A percentile compares a stretch with the other conserved stretches of the same genome.
Conservation (phyloP, 2,797 vertebrate genomes). For the Chloroceryle amazona region DNA sequence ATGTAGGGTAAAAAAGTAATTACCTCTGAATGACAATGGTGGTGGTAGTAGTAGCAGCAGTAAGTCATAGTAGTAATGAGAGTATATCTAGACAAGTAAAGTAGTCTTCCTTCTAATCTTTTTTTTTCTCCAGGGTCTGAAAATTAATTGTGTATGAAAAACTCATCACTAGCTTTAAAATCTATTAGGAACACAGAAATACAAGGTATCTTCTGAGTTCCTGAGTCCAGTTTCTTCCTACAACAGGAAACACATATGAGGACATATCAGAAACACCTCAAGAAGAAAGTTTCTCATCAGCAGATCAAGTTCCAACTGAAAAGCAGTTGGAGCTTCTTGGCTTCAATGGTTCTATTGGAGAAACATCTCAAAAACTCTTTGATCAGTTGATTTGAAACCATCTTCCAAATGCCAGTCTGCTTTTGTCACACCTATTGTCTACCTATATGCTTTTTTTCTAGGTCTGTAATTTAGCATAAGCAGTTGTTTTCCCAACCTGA, state of each 20-base stretch:
- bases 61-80: neutral
- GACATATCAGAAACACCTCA: neutral
- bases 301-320: neutral
- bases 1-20: neutral
- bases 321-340: neutral
- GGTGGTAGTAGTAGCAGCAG: neutral
- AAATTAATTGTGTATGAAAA: neutral
- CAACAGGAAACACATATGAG: neutral
- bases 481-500: neutral
- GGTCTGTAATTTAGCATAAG: neutral
- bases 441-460: neutral
- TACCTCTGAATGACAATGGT: neutral
- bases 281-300: constrained; percentile 3
- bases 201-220: neutral
- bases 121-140: neutral
- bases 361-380: neutral
- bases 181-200: neutral
- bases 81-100: neutral
- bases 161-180: neutral
- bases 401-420: neutral
- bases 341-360: neutral
- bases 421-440: neutral
- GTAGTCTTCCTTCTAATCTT: neutral
- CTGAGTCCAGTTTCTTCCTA: neutral
- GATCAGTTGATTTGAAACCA: neutral